These are phyloP conservation scores for Yoshiicerus persimilis DNA, from an alignment of 1,140 invertebrate genomes.

Conservation along the genomic window DNA sequence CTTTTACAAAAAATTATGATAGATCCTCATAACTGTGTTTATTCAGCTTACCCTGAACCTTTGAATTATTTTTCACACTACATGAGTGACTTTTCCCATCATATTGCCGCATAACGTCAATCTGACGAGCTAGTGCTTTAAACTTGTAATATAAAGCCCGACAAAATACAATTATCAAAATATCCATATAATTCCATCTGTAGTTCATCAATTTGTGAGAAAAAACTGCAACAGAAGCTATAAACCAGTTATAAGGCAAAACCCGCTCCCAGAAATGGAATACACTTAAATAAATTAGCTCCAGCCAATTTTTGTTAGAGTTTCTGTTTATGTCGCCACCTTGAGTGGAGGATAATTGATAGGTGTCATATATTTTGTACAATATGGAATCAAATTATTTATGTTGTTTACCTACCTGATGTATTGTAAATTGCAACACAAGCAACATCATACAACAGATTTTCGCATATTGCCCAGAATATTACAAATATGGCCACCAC, in stretches of 20 bases:
- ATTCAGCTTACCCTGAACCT: too few species aligned
- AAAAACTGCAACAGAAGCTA: not conserved
- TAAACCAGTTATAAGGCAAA: not conserved
- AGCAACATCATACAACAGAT: not conserved
- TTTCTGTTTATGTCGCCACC: too few species aligned
- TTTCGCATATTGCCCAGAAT: not conserved
- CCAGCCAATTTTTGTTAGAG: not conserved
- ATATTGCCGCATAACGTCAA: not conserved
- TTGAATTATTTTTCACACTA: too few species aligned
- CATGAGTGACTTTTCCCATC: not conserved
- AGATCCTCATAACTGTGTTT: too few species aligned
- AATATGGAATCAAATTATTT: not conserved
- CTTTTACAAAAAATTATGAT: too few species aligned
- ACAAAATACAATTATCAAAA: not conserved
- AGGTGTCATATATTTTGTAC: not conserved
- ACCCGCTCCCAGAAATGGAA: not conserved
- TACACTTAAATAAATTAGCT: not conserved
- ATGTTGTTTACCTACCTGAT: not conserved
- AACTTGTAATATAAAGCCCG: not conserved
- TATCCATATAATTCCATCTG: not conserved
- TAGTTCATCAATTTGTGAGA: not conserved
- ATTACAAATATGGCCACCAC: not conserved
- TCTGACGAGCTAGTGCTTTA: not conserved
- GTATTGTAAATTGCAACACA: not conserved
- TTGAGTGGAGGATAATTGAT: too few species aligned